phyloP scores from a whole-genome alignment of 2,888 invertebrate species.

The Diarsia dahlii region DNA sequence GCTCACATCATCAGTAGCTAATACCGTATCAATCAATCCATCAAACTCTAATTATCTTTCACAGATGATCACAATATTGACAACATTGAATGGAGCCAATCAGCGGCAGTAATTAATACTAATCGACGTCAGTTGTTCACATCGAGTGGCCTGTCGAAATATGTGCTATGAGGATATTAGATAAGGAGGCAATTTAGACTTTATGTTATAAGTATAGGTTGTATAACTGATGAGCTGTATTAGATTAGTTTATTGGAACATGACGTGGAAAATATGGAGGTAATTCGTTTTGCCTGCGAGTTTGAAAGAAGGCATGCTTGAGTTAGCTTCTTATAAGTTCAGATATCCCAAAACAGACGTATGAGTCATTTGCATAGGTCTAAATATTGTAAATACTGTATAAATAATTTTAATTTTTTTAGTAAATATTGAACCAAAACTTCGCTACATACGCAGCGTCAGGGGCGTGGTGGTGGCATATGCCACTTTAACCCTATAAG shows the following conservation, averaged over 20 bases:
- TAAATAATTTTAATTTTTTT: background rate
- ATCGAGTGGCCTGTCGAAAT: slow-evolving; percentile 49
- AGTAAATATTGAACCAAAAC: background rate
- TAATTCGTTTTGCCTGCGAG: background rate
- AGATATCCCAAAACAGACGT: background rate
- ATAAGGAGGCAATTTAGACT: slow-evolving; percentile 46
- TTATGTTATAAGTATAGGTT: slow-evolving; percentile 37
- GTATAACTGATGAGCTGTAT: slow-evolving; percentile 32
- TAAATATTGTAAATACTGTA: background rate
- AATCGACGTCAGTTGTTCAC: slow-evolving; percentile 63
- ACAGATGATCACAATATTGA: slow-evolving; percentile 64
- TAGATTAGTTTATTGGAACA: slow-evolving; percentile 28
- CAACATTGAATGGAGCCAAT: slow-evolving; percentile 66
- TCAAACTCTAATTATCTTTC: slow-evolving; percentile 59
- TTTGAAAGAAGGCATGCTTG: background rate
- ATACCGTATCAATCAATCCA: slow-evolving; percentile 53
- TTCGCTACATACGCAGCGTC: background rate
- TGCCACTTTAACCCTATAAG: background rate
- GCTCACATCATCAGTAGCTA: slow-evolving; percentile 38
- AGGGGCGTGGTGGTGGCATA: background rate
- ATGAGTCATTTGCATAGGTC: background rate
- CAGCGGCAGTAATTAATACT: slow-evolving; percentile 65
- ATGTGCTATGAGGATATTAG: slow-evolving; percentile 43
- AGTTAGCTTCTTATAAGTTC: background rate
- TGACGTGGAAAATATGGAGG: background rate